phyloP scores from a whole-genome alignment of 2,797 vertebrate species.

The Peromyscus aztecus region DNA sequence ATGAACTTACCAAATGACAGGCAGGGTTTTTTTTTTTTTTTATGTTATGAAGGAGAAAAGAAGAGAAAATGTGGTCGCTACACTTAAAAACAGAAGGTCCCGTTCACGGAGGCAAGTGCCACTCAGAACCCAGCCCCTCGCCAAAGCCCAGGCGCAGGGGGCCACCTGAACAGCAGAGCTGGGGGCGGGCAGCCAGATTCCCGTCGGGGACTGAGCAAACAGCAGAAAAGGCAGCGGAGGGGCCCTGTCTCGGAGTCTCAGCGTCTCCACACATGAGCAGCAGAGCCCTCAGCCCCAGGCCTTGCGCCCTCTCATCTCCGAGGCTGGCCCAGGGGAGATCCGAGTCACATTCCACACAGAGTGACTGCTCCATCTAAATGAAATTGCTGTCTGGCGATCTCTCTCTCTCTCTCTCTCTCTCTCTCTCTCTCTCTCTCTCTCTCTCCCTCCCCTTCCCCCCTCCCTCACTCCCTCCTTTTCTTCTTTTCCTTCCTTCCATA shows the following conservation, averaged over 20 bases:
- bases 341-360: rapidly evolving
- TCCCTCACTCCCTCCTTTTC: neutral
- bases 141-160: neutral
- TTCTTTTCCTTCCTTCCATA: neutral
- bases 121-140: neutral
- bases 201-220: neutral
- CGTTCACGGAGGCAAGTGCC: neutral
- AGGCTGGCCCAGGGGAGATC: neutral
- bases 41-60: constrained; percentile 51
- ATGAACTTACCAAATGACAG: constrained; percentile 72
- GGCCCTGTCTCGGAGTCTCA: neutral
- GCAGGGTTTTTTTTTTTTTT: constrained; percentile 25
- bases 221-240: neutral
- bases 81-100: neutral
- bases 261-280: neutral
- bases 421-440: neutral
- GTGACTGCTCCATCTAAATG: neutral
- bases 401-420: rapidly evolving
- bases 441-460: rapidly evolving
- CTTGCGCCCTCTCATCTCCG: rapidly evolving
- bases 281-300: too few species aligned
- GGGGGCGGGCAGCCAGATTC: neutral
- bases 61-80: constrained; percentile 17
- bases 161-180: neutral
- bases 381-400: neutral